Evolutionary conservation across 2,888 invertebrate genomes (phyloP).

Genomic region (Harmothoe impar): DNA sequence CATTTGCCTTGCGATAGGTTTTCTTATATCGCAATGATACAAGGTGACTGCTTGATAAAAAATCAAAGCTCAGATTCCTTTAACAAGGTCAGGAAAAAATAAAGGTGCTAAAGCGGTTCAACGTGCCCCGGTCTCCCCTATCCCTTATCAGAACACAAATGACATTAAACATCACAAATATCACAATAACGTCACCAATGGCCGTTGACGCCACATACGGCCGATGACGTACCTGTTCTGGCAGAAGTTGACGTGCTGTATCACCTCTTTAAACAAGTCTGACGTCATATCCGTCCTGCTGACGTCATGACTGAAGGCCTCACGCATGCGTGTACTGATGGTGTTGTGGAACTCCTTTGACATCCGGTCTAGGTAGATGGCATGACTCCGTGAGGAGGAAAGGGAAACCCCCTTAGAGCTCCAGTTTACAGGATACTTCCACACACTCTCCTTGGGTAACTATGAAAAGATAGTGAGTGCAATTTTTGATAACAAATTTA

Average conservation of each 20-base stretch:
- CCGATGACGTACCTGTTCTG: slow-evolving; percentile 73
- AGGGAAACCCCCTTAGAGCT: slow-evolving; percentile 74
- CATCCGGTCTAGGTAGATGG: slow-evolving; percentile 77
- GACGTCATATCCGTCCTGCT: slow-evolving; percentile 54
- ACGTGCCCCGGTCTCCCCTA: too few relatives aligned
- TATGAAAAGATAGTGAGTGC: slow-evolving; percentile 3
- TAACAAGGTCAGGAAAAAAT: too few relatives aligned
- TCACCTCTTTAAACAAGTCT: slow-evolving; percentile 62
- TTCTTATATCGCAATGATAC: too few relatives aligned
- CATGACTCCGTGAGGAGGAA: slow-evolving; percentile 73
- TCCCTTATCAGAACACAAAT: too few relatives aligned
- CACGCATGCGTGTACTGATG: slow-evolving; percentile 69
- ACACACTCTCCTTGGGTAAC: slow-evolving; percentile 62
- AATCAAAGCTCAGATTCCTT: too few relatives aligned
- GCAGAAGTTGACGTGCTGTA: slow-evolving; percentile 75
- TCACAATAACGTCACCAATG: too few relatives aligned
- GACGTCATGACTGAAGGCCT: slow-evolving; percentile 69
- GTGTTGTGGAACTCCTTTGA: slow-evolving; percentile 73
- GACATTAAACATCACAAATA: too few relatives aligned
- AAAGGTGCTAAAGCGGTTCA: too few relatives aligned
- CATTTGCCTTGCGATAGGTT: too few relatives aligned
- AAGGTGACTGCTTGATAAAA: too few relatives aligned
- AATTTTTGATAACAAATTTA: too few relatives aligned
- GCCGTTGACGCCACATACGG: too few relatives aligned
- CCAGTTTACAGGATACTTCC: slow-evolving; percentile 75